Conservation (phyloP, 2,797 vertebrate genomes). For the Crossoptilon crossoptilon region DNA sequence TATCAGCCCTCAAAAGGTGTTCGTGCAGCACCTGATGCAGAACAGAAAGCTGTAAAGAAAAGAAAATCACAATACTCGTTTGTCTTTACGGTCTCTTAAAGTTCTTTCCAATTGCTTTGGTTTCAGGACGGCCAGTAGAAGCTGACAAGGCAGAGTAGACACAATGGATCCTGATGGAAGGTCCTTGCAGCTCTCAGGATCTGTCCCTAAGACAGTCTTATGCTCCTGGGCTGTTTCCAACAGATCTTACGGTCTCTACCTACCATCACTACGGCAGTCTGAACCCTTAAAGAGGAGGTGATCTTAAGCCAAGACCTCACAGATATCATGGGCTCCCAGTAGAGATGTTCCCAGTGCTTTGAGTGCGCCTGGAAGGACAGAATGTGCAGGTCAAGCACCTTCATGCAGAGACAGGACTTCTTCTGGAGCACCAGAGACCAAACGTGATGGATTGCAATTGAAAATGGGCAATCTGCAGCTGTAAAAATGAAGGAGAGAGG, state of each 20-base stretch:
- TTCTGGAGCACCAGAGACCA: not conserved
- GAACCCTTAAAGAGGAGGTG: not conserved
- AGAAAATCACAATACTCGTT: conserved; percentile 42
- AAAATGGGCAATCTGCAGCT: not conserved
- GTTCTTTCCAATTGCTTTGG: not conserved
- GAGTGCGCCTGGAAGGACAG: not conserved
- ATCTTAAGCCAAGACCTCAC: not conserved
- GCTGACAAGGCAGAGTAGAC: not conserved
- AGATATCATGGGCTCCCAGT: not conserved
- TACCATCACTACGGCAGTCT: not conserved
- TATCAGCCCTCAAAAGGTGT: conserved; percentile 68
- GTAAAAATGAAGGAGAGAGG: not conserved
- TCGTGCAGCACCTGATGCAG: conserved; percentile 38
- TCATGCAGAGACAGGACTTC: not conserved
- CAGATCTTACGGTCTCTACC: not conserved
- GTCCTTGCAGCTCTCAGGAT: not conserved
- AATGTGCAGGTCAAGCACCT: not conserved
- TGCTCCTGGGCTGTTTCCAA: not conserved
- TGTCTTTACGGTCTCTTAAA: not conserved
- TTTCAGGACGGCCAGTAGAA: not conserved
- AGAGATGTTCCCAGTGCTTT: not conserved
- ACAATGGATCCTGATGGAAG: rapidly evolving
- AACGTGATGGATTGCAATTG: rapidly evolving
- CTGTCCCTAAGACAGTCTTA: not conserved
- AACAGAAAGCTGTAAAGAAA: conserved; percentile 60